Evolutionary conservation across 2,797 vertebrate species (phyloP).

Genomic region (Semotilus atromaculatus): DNA sequence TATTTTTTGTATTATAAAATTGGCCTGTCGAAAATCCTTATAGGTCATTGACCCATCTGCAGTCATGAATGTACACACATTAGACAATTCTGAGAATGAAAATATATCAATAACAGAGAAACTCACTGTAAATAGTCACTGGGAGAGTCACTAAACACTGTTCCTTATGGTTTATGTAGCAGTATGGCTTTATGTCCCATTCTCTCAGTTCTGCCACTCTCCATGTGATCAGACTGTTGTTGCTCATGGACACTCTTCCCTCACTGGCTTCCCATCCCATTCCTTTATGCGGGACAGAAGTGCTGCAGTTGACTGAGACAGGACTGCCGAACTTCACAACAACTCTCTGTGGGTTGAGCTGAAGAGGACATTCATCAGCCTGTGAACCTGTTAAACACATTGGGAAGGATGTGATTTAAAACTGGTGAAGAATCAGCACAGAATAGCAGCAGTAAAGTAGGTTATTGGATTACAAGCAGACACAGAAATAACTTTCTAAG

Average conservation of each 20-base stretch:
- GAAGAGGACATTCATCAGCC: constrained; percentile 3
- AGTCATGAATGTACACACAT: not conserved
- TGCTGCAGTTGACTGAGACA: fast-evolving
- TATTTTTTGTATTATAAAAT: too few species aligned
- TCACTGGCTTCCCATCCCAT: constrained; percentile 54
- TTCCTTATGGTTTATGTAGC: not conserved
- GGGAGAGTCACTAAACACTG: not conserved
- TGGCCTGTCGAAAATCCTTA: too few species aligned
- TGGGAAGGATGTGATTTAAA: not conserved
- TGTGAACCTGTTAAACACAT: constrained; percentile 23
- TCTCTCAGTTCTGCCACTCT: constrained; percentile 13
- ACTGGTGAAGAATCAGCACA: not conserved
- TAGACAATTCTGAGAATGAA: not conserved
- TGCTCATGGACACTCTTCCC: fast-evolving
- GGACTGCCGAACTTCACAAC: constrained; percentile 33
- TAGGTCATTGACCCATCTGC: too few species aligned
- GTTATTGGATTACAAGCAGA: not conserved
- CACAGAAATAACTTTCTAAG: not conserved
- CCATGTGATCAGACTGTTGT: constrained; percentile 1
- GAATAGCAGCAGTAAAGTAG: not conserved
- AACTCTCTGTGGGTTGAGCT: not conserved
- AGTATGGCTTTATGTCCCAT: constrained; percentile 5
- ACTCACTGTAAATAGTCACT: constrained; percentile 61
- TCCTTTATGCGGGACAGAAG: fast-evolving
- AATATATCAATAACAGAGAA: not conserved